Percentiles rank a stretch among this genome's conserved stretches.
Evolutionary conservation across 2,113 vertebrate genomes (phyloP).

Genomic region (Stigmatopora nigra): DNA sequence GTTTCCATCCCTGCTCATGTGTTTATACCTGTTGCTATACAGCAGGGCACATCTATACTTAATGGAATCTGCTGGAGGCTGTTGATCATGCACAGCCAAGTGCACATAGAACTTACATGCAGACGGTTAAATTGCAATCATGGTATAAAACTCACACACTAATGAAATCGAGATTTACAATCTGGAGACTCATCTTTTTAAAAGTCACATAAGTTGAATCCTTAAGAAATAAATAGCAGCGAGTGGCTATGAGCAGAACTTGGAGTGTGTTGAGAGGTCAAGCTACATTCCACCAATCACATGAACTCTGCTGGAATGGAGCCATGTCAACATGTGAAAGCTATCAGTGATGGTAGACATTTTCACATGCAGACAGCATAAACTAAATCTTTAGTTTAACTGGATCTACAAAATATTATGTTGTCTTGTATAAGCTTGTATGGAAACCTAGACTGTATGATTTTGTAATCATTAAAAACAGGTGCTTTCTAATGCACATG

Average conservation of each 20-base stretch:
- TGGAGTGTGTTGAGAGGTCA: slow-evolving; percentile 2
- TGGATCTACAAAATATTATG: not conserved
- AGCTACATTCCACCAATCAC: slow-evolving; percentile 41
- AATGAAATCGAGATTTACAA: not conserved
- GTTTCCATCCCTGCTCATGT: slow-evolving; percentile 25
- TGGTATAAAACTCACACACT: not conserved
- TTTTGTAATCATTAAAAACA: too few relatives aligned
- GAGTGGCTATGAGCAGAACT: slow-evolving; percentile 6
- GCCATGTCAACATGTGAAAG: slow-evolving; percentile 54
- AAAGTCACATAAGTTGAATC: slow-evolving; percentile 6
- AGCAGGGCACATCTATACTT: slow-evolving; percentile 2
- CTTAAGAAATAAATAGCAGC: not conserved
- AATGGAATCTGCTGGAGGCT: not conserved
- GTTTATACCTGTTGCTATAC: slow-evolving; percentile 5
- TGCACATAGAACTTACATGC: not conserved
- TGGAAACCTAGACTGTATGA: not conserved
- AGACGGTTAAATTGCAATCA: not conserved
- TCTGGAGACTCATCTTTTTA: not conserved
- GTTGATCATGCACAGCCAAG: not conserved
- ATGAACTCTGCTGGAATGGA: slow-evolving; percentile 33
- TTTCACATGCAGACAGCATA: slow-evolving; percentile 12
- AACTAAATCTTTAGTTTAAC: not conserved
- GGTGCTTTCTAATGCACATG: too few relatives aligned
- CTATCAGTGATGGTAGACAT: slow-evolving; percentile 41
- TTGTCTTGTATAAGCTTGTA: not conserved